phyloP scores from a whole-genome alignment of 2,888 invertebrate species.

The Tiphia femorata region DNA sequence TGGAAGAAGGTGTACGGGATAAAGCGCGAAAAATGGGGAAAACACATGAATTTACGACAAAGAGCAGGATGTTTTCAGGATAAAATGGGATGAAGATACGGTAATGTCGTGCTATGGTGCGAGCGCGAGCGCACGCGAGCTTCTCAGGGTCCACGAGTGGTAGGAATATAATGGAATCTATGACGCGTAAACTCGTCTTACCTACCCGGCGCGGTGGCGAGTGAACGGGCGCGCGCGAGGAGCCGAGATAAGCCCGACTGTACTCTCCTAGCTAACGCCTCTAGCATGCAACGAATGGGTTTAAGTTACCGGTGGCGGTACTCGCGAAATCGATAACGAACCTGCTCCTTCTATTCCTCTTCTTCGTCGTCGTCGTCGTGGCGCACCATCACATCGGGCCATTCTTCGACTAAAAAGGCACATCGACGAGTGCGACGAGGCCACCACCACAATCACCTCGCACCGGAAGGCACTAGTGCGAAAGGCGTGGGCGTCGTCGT shows the following conservation, averaged over 20 bases:
- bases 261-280: slow-evolving; percentile 4
- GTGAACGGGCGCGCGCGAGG: neutral
- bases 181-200: slow-evolving; percentile 39
- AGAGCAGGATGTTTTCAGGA: slow-evolving; percentile 1
- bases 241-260: slow-evolving; percentile 26
- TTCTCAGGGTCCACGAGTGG: slow-evolving; percentile 16
- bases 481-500: slow-evolving; percentile 6
- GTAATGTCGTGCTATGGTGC: slow-evolving; percentile 16
- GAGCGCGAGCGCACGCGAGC: too few relatives aligned
- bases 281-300: slow-evolving; percentile 21
- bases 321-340: slow-evolving; percentile 39
- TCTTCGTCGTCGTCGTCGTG: slow-evolving; percentile 6
- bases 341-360: neutral
- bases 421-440: neutral
- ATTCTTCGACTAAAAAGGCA: slow-evolving; percentile 8
- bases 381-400: neutral
- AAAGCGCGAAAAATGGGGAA: neutral
- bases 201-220: too few relatives aligned
- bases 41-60: slow-evolving; percentile 8
- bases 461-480: neutral
- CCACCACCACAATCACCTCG: too few relatives aligned
- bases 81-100: slow-evolving; percentile 17
- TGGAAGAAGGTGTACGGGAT: neutral
- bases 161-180: slow-evolving; percentile 36
- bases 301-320: slow-evolving; percentile 26